A percentile compares a stretch with the other conserved stretches of the same genome.
Evolutionary conservation across 2,888 invertebrate genomes (phyloP).

Genomic region (Monopis laevigella): DNA sequence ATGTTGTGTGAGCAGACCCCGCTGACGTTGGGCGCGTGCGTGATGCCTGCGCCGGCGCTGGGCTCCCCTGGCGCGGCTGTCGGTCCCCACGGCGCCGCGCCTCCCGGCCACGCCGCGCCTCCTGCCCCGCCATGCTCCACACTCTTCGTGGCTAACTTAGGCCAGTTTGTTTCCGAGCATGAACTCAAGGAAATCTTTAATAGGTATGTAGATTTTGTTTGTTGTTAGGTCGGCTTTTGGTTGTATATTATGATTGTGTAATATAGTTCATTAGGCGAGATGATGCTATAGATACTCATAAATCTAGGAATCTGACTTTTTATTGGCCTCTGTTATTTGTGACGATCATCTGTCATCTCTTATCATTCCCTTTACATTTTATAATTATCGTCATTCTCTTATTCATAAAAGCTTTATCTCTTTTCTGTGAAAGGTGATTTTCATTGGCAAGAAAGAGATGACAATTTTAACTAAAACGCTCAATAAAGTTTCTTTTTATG

Average conservation of each 20-base stretch:
- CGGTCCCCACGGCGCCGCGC: conserved; percentile 61
- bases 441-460: no score
- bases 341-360: no score
- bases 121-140: conserved; percentile 94
- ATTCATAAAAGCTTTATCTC: no score
- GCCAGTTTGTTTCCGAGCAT: conserved; percentile 97
- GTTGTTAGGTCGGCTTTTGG: not conserved
- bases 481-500: no score
- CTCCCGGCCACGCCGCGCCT: conserved; percentile 51
- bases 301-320: no score
- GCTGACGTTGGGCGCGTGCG: conserved; percentile 76
- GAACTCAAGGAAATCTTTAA: conserved; percentile 98
- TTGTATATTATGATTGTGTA: not conserved
- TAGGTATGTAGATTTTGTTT: conserved; percentile 74
- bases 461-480: no score
- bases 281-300: not conserved
- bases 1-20: no score
- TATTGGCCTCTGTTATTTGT: no score
- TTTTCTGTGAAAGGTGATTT: no score
- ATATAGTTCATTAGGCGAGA: no score
- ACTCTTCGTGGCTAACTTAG: conserved; percentile 97
- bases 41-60: conserved; percentile 92
- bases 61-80: conserved; percentile 88
- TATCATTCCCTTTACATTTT: no score
- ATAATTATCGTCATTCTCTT: no score